Evolutionary conservation across 2,888 invertebrate species (phyloP).

Genomic region (Fragum whitleyi): DNA sequence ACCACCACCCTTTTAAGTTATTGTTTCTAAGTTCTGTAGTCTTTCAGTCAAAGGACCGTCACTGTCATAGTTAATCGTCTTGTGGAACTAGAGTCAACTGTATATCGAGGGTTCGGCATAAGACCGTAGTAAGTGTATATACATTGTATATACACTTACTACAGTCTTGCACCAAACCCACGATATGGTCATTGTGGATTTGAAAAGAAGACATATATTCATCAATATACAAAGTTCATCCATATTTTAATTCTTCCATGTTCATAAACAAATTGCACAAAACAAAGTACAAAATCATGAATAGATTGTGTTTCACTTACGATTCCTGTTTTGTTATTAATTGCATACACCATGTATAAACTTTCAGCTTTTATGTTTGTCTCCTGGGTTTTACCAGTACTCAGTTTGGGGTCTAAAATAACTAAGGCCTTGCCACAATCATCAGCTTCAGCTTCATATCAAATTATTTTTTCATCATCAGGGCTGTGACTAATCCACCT

Average conservation of each 20-base stretch:
- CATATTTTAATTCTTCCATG: slow-evolving; percentile 42
- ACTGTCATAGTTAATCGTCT: background rate
- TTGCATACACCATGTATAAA: too few relatives aligned
- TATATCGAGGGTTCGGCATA: too few relatives aligned
- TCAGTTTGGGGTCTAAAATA: too few relatives aligned
- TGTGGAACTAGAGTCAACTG: too few relatives aligned
- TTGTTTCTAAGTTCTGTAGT: background rate
- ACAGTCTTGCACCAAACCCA: background rate
- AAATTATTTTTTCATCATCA: too few relatives aligned
- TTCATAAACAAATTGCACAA: slow-evolving; percentile 63
- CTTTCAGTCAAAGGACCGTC: background rate
- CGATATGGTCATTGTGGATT: background rate
- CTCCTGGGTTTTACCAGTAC: too few relatives aligned
- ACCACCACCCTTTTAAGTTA: slow-evolving; percentile 21
- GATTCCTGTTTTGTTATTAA: background rate
- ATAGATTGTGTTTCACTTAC: background rate
- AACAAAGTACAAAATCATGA: slow-evolving; percentile 23
- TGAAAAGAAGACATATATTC: slow-evolving; percentile 1
- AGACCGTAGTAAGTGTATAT: too few relatives aligned
- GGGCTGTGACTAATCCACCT: too few relatives aligned
- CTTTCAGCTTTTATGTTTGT: too few relatives aligned
- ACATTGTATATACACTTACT: too few relatives aligned
- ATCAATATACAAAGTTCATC: background rate
- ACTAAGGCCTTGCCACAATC: too few relatives aligned
- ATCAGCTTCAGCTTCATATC: too few relatives aligned